Evolutionary conservation across 2,113 vertebrate genomes (phyloP).

Genomic region (Cavia porcellus): DNA sequence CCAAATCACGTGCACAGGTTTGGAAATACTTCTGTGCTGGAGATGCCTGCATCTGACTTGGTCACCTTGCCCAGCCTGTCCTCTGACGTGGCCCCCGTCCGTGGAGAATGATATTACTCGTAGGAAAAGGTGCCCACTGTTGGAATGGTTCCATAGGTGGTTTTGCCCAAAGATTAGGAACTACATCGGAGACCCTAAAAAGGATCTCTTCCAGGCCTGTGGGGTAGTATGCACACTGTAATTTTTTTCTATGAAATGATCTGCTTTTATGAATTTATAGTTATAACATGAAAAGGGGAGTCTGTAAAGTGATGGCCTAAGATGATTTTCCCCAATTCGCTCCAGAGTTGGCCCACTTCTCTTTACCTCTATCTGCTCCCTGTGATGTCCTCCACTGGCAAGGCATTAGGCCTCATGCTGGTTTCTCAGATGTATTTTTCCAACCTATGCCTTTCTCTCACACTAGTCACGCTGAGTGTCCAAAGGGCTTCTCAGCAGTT

Average conservation of each 20-base stretch:
- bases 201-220: neutral
- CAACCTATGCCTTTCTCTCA: neutral
- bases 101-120: neutral
- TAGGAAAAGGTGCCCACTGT: neutral
- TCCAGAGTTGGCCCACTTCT: neutral
- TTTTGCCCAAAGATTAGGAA: neutral
- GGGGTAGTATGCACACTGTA: neutral
- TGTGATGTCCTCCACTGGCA: neutral
- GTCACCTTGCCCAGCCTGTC: neutral
- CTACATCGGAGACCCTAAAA: neutral
- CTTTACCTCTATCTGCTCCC: neutral
- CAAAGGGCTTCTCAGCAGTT: neutral
- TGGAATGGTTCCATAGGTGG: neutral
- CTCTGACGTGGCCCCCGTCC: neutral
- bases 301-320: neutral
- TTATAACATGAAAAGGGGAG: neutral
- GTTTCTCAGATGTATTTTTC: neutral
- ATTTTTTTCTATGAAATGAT: neutral
- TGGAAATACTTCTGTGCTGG: neutral
- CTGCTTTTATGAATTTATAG: neutral
- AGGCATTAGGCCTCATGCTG: neutral
- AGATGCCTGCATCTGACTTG: neutral
- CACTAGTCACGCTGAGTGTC: neutral
- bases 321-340: neutral
- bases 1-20: neutral